phyloP scores from a whole-genome alignment of 2,797 vertebrate species.

The Sitta carolinensis region DNA sequence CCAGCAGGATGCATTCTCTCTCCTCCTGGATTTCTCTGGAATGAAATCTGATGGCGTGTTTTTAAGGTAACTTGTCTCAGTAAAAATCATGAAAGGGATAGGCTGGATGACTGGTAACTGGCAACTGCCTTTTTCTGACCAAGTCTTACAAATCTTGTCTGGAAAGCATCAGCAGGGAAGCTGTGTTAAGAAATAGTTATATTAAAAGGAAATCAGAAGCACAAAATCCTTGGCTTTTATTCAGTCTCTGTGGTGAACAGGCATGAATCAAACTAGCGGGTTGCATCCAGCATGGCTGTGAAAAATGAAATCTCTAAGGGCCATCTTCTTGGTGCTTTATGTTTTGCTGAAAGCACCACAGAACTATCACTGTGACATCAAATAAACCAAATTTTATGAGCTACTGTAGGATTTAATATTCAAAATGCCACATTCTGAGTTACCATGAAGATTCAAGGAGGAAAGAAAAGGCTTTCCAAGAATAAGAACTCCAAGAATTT shows the following conservation, averaged over 20 bases:
- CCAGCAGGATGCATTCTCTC: background rate
- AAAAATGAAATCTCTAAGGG: slow-evolving; percentile 23
- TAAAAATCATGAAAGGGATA: background rate
- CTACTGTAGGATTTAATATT: background rate
- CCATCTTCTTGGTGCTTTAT: background rate
- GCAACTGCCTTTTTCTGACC: background rate
- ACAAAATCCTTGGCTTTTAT: slow-evolving; percentile 29
- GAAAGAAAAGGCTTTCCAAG: background rate
- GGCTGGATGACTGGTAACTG: background rate
- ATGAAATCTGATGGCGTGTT: background rate
- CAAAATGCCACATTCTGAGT: background rate
- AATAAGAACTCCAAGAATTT: background rate
- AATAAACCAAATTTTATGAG: slow-evolving; percentile 21
- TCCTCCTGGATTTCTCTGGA: background rate
- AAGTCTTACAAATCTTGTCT: background rate
- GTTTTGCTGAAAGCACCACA: slow-evolving; percentile 36
- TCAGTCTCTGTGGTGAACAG: background rate
- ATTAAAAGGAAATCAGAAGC: slow-evolving; percentile 31
- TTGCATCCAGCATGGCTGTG: slow-evolving; percentile 2
- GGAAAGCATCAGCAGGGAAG: slow-evolving; percentile 30
- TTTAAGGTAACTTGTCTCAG: background rate
- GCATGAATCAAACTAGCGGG: slow-evolving; percentile 20
- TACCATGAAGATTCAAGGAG: background rate
- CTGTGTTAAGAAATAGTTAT: background rate
- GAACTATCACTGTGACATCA: slow-evolving; percentile 28